Evolutionary conservation across 2,113 vertebrate species (phyloP).

Genomic region (Catharus bicknelli): DNA sequence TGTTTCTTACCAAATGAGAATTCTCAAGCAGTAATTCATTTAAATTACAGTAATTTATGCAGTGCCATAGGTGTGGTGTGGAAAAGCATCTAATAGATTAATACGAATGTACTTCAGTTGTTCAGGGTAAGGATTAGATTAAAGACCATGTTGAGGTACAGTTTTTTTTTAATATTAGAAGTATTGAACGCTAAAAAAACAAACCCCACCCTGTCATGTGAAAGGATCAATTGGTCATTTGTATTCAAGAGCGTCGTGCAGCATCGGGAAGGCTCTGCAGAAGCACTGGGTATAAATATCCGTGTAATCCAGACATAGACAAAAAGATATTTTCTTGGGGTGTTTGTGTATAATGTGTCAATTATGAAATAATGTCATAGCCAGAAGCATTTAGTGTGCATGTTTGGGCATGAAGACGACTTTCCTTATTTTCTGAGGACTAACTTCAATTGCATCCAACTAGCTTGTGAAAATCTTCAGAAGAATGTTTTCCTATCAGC

Average conservation of each 20-base stretch:
- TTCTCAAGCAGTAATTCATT: slow-evolving; percentile 63
- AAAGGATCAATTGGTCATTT: slow-evolving; percentile 29
- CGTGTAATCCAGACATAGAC: neutral
- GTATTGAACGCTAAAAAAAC: neutral
- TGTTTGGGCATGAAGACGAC: neutral
- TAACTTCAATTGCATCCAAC: slow-evolving; percentile 11
- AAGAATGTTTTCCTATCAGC: slow-evolving; percentile 20
- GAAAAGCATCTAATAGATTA: slow-evolving; percentile 57
- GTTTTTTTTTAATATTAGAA: slow-evolving; percentile 31
- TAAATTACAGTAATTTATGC: slow-evolving; percentile 63
- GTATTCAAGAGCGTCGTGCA: neutral
- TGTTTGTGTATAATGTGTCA: slow-evolving; percentile 1
- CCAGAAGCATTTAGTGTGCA: slow-evolving; percentile 22
- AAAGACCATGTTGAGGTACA: neutral
- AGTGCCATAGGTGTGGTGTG: slow-evolving; percentile 47
- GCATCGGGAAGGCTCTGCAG: neutral
- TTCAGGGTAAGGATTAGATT: slow-evolving; percentile 30
- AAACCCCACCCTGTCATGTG: neutral
- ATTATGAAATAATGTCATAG: slow-evolving; percentile 35
- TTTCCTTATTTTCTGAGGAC: slow-evolving; percentile 34
- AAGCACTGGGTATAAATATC: neutral
- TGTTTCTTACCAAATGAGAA: slow-evolving; percentile 54
- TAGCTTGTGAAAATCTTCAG: slow-evolving; percentile 25
- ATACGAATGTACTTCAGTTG: slow-evolving; percentile 16
- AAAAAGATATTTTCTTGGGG: neutral